These are phyloP conservation scores for Delphinus delphis DNA, from an alignment of 2,113 vertebrate genomes.

Conservation along the genomic window DNA sequence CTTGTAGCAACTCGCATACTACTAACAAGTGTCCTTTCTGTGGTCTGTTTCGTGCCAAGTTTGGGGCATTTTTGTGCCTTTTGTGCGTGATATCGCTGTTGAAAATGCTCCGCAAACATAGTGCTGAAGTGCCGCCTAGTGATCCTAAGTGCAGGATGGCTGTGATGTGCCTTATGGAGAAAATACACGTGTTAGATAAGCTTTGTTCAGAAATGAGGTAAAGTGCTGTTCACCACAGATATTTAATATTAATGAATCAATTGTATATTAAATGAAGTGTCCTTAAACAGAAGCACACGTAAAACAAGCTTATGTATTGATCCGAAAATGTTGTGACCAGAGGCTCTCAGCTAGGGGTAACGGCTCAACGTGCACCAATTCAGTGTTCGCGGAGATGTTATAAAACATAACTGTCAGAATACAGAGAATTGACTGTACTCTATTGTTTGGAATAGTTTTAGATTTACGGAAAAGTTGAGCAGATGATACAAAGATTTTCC, in stretches of 20 bases:
- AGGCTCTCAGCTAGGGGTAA: background rate
- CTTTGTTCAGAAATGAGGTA: background rate
- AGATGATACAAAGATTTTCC: background rate
- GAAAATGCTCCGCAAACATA: background rate
- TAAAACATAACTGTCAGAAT: background rate
- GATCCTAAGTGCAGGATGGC: background rate
- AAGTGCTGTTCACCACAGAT: background rate
- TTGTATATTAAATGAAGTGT: background rate
- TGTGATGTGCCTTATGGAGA: background rate
- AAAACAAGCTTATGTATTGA: background rate
- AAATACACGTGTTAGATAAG: background rate
- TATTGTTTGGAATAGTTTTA: background rate
- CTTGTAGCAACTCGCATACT: background rate
- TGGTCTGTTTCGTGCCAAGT: background rate
- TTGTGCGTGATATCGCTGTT: background rate
- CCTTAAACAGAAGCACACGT: background rate
- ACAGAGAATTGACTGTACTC: background rate
- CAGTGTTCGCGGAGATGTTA: background rate
- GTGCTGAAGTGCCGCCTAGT: background rate
- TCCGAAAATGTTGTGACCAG: background rate
- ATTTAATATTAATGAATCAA: conserved; percentile 7
- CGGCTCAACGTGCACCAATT: background rate
- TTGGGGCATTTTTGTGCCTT: background rate
- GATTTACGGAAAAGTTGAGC: background rate
- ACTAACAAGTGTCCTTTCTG: background rate